Base-by-base conservation (phyloP, 2,797 vertebrate species). In the Hippocampus kuda region DNA sequence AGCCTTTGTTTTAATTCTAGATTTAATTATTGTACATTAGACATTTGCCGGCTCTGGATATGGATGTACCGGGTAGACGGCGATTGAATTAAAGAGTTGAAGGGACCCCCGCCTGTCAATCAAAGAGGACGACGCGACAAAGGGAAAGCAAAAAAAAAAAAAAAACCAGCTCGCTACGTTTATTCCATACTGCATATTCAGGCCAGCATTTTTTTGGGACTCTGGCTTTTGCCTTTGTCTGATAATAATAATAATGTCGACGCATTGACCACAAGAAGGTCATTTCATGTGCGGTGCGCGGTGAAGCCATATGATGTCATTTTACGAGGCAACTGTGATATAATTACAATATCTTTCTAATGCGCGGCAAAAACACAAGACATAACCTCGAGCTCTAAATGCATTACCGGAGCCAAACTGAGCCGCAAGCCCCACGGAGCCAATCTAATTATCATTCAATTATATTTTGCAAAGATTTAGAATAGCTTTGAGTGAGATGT, bases 21-120 rank as follows among this genome's bases (percentile, higher is more conserved):
- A 76, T 76, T 76, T 68, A 75, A 83, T 75, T 79, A 76, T 78
- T 79, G 62, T 59, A 57, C 54, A 59, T 63, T 48, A 66, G 42
- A 76, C 68, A 70, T 60, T 65, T 70, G 42, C 16, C 69, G 74
- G 24, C 61, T 70, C 63, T 77, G 70, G 4, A 48, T 65, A 30
- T 62, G 59, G 57, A 48, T 65, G 66, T 66, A 41, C 24, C 46
- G 34, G 38, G 48, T 38, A 51, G 38, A 62, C 24, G 16, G 26
- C 48, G 63, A 65, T 65, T 65, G 7, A 65, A 65, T 65, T 65
- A 48, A 65, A 72, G 59, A 24, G 54, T 66, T 66, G 46, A 48
- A 71, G 70, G 48, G 67, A 59, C 70, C 12, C 34, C 73, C 41
- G 73, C 48, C 70, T 76, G 72, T 74, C 77, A 78, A 67, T 65